Percentiles rank a stretch among this genome's conserved stretches.
phyloP scores from a whole-genome alignment of 37 sponge, comb jelly and placozoan genomes.

The Spongilla lacustris region DNA sequence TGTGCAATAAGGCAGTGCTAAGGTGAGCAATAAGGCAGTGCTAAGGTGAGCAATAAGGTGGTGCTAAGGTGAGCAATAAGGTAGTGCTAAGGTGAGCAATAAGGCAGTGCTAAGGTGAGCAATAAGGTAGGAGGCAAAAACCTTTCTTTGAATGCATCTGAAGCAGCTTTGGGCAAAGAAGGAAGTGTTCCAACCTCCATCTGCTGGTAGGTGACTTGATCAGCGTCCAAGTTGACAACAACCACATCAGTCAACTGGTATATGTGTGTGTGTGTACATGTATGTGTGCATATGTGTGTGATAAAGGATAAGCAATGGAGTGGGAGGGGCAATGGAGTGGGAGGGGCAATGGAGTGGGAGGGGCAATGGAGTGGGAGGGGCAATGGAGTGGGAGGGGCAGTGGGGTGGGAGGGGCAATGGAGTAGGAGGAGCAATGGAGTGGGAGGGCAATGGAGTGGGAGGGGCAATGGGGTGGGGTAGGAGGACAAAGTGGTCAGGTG shows the following conservation, averaged over 20 bases:
- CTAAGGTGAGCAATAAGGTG: no score
- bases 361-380: background rate
- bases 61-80: no score
- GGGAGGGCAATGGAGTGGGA: no score
- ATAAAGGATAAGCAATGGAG: background rate
- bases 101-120: no score
- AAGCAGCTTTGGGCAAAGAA: constrained; percentile 25
- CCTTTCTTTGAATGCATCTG: constrained; percentile 52
- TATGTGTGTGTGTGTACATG: no score
- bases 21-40: no score
- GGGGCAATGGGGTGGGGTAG: no score
- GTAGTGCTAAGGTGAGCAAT: no score
- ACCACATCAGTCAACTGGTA: constrained; percentile 50
- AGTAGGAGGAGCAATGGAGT: no score
- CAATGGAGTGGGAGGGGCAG: background rate
- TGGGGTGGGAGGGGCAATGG: background rate
- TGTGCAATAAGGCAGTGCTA: no score
- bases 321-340: background rate
- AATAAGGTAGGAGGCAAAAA: background rate
- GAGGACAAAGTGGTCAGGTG: no score
- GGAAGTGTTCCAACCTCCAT: constrained; percentile 20
- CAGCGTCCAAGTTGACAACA: constrained; percentile 60
- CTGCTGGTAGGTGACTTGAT: constrained; percentile 15
- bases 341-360: background rate
- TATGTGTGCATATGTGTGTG: no score